Evolutionary conservation across 2,888 invertebrate species (phyloP), one percentile per base, ranked within the genome.

Genomic region (Theodoxus fluviatilis): DNA sequence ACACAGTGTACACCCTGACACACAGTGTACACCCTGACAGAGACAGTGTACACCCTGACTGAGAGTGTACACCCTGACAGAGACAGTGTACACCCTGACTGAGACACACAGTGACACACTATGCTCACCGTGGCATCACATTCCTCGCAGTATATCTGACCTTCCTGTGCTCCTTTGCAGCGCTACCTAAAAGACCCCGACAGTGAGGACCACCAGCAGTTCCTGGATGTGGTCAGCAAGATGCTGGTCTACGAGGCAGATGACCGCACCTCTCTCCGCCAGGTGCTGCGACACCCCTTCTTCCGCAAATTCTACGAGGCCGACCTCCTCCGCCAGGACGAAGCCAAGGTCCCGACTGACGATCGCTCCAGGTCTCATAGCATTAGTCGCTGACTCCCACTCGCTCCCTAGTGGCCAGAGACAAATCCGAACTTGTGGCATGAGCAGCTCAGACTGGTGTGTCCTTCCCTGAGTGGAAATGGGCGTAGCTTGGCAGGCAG

Each of bases 181-280:
- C 92, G 96, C 88, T 97, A 97, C 89, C 91, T 94, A 88, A 91
- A 93, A 84, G 92, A 90, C 80, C 79, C 81, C 0, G 94, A 94
- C 79, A 93, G 93, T 82, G 92, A 94, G 79, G 98, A 98, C 83
- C 94, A 98, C 88, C 91, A 93, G 74, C 93, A 94, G 86, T 90
- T 99, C 84, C 98, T 99, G 88, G 96, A 98, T 87, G 90, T 99
- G 85, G 93, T 99, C 81, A 91, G 92, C 80, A 92, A 93, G 87
- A 98, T 99, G 98, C 90, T 99, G 86, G 96, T 96, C 81, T 99
- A 98, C 88, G 98, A 98, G 87, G 98, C 98, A 37, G 90, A 92
- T 73, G 93, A 94, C 84, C 91, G 99, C 75, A 92, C 98, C 84
- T 92, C 94, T 80, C 90, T 98, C 79, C 90, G 90, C 70, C 95